phyloP scores from a whole-genome alignment of 1,140 invertebrate species.

The Lepidurus arcticus region DNA sequence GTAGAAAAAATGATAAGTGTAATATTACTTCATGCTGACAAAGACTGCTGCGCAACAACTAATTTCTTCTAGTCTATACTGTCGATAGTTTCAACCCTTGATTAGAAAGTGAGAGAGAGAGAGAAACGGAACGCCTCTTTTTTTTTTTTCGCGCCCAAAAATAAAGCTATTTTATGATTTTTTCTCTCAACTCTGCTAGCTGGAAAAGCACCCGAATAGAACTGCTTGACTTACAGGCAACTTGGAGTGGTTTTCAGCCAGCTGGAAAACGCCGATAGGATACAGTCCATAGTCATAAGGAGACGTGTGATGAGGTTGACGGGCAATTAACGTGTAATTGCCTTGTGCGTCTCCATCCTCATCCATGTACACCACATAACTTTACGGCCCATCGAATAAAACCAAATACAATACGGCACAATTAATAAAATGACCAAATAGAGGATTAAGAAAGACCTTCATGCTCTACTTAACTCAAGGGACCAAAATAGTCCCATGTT shows the following conservation, averaged over 20 bases:
- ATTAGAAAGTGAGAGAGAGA: too few relatives aligned
- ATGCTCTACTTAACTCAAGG: neutral
- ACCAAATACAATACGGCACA: neutral
- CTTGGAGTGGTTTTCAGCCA: constrained; percentile 41
- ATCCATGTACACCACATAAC: constrained; percentile 87
- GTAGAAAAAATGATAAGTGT: too few relatives aligned
- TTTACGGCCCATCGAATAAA: constrained; percentile 42
- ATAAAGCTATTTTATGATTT: neutral
- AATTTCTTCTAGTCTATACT: too few relatives aligned
- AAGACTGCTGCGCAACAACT: too few relatives aligned
- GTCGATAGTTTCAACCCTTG: too few relatives aligned
- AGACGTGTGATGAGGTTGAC: constrained; percentile 46
- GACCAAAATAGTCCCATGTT: neutral
- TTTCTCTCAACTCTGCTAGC: neutral
- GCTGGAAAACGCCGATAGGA: constrained; percentile 62
- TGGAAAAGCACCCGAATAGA: neutral
- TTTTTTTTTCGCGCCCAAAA: too few relatives aligned
- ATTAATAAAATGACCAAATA: too few relatives aligned
- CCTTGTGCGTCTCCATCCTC: constrained; percentile 90
- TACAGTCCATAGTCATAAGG: constrained; percentile 61
- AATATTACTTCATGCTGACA: too few relatives aligned
- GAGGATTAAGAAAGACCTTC: neutral
- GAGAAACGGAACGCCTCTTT: too few relatives aligned
- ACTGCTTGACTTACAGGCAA: constrained; percentile 43
- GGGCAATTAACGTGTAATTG: constrained; percentile 85